phyloP scores from a whole-genome alignment of 2,888 invertebrate genomes.

The Leptinotarsa haldemani region DNA sequence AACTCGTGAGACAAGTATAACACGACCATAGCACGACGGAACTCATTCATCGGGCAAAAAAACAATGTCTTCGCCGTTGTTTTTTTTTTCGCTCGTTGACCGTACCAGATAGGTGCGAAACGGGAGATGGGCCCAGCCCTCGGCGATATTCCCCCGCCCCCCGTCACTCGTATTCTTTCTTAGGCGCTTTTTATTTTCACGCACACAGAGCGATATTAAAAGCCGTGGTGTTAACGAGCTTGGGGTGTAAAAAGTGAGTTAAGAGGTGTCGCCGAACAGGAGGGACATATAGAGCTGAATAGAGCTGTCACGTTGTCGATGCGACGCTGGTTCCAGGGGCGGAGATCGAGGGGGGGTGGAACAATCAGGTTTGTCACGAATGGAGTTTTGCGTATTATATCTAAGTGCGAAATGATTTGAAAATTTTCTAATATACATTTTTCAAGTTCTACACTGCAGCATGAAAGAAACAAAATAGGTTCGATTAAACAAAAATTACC shows the following conservation, averaged over 20 bases:
- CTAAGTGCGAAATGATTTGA: too few species aligned
- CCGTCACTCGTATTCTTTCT: constrained; percentile 32
- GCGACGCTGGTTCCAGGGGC: constrained; percentile 9
- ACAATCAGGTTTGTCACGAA: neutral
- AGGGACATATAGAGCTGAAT: constrained; percentile 39
- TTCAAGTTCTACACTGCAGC: too few species aligned
- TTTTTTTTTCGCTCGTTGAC: constrained; percentile 18
- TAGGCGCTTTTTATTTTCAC: constrained; percentile 38
- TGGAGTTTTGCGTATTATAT: neutral
- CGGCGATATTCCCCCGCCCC: constrained; percentile 8
- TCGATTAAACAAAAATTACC: too few species aligned
- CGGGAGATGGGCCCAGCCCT: constrained; percentile 26
- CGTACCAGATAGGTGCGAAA: constrained; percentile 34
- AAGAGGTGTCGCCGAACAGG: constrained; percentile 49
- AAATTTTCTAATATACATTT: too few species aligned
- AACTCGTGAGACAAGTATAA: neutral
- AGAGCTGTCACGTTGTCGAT: constrained; percentile 25
- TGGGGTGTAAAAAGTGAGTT: constrained; percentile 56
- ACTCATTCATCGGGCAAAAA: neutral
- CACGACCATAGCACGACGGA: neutral
- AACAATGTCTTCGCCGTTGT: neutral
- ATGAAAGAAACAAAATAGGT: too few species aligned
- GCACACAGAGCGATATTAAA: constrained; percentile 49
- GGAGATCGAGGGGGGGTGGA: neutral
- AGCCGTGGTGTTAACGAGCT: constrained; percentile 54